Conservation (phyloP, 2,888 invertebrate genomes). For the Scaptomyza reducta region DNA sequence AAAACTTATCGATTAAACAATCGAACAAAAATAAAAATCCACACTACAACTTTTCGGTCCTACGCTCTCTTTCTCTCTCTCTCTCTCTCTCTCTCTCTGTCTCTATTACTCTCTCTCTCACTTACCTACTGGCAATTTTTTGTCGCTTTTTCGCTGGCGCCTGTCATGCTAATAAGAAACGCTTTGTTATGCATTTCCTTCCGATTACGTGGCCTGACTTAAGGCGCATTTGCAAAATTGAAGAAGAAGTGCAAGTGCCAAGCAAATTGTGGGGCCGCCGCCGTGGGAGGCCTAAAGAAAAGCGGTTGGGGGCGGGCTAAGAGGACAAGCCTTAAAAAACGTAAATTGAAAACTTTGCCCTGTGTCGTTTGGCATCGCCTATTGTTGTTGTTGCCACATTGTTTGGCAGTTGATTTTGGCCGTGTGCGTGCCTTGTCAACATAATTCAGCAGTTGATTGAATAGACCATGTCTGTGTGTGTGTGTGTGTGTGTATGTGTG, state of each 20-base stretch:
- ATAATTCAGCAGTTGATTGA: constrained; percentile 75
- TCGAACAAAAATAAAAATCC: constrained; percentile 3
- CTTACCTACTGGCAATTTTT: not conserved
- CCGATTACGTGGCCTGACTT: constrained; percentile 73
- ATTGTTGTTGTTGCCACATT: constrained; percentile 16
- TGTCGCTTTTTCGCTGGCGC: not conserved
- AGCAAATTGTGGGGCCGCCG: constrained; percentile 35
- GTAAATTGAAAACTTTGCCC: constrained; percentile 74
- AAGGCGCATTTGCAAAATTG: constrained; percentile 71
- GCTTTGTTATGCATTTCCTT: constrained; percentile 78
- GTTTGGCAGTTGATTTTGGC: constrained; percentile 49
- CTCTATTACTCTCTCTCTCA: no score
- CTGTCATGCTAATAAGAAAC: constrained; percentile 68
- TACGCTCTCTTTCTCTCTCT: not conserved
- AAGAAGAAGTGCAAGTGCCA: constrained; percentile 71
- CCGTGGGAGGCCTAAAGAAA: not conserved
- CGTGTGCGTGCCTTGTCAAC: constrained; percentile 75
- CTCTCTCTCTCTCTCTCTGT: not conserved
- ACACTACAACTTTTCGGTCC: not conserved
- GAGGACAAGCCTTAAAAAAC: constrained; percentile 57
- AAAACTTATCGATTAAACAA: constrained; percentile 71
- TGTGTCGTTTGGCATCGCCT: constrained; percentile 10
- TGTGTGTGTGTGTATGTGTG: not conserved
- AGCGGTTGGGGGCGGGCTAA: not conserved
- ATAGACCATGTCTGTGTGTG: constrained; percentile 19